Base-by-base conservation (phyloP, 2,113 vertebrate species). In the Syngnathoides biaculeatus region DNA sequence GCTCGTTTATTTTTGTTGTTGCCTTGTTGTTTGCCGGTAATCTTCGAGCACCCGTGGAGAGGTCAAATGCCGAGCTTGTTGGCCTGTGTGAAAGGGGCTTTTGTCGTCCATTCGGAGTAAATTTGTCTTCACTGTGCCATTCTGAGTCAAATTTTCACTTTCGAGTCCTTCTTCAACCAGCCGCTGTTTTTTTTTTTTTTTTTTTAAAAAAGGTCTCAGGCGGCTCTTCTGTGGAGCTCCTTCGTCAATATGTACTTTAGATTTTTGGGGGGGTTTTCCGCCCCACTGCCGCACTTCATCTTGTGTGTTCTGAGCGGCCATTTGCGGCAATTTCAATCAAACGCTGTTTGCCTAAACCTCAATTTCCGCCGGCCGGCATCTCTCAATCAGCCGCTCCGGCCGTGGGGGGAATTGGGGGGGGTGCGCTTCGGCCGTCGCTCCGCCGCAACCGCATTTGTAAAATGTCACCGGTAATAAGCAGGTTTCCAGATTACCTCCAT, bases 331-430 rank as follows among this genome's bases (percentile, higher is more conserved):
- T 62, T 62, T 62, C 59, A 24, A 42, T 42, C 39, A 17, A n/a
- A 14, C 12, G n/a, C n/a, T 43, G 59, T 62, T 62, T 62, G 59
- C 59, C 59, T 15, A 26, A 24, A 42, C 38, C 59, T 43, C 39
- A 3, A 62, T 26, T 62, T 42, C 35, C 59, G 5, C 59, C n/a
- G n/a, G n/a, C 20, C n/a, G 20, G 14, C 35, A 14, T 39, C 12
- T 39, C 20, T 42, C 52, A 55, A 24, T 55, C n/a, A 14, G 52
- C 24, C 2, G 53, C 5, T 24, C 20, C 6, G 5, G 38, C 1
- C 8, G n/a, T n/a, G n/a, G n/a, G n/a, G n/a, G n/a, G n/a, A n/a
- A n/a, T n/a, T n/a, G n/a, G n/a, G n/a, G n/a, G 38, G 20, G 10
- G 15, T 17, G 12, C n/a, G 39, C 59, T 14, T 14, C n/a, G 60